Evolutionary conservation across 2,797 vertebrate species (phyloP), one percentile per base, ranked within the genome.

Genomic region (Eulemur albifrons): DNA sequence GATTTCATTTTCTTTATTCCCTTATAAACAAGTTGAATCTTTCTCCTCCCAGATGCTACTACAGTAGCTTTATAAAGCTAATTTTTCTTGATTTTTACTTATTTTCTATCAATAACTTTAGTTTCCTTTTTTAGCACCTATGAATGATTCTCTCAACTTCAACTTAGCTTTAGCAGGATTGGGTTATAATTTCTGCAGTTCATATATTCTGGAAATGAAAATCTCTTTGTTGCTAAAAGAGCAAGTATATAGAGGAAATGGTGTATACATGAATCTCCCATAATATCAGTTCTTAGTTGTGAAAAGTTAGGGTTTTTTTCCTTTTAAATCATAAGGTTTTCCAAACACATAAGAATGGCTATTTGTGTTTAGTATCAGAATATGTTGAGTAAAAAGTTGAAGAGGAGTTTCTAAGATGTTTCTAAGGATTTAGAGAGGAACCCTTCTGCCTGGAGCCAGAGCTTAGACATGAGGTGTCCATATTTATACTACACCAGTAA

Each of bases 291-390:
- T 91, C 30, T 90, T 77, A 30, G 7, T 61, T 52, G 76, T 27
- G 17, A 79, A 88, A 84, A 23, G 5, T 40, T 57, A 57, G 54
- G 21, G 43, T 45, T 45, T 57, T 65, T 85, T 13, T 45, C 14
- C 40, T 87, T 89, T 94, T 61, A 90, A 88, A 54, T 69, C 32
- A n/a, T 48, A 57, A 40, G 30, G 17, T 50, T 93, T 96, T 91
- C 61, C 40, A 85, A 77, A 48, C 12, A 76, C 67, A 35, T 65
- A 81, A 67, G 20, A 82, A 23, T 45, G 13, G 13, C 38, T 77
- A 0, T 77, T 57, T 90, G 40, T 54, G 23, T 89, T 92, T 54
- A 61, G 48, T 83, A 48, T 89, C 43, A 65, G 86, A 81, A 43
- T 85, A 48, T 63, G 5, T 72, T 72, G 59, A 88, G 65, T 63